These are phyloP conservation scores for Strigamia crassipes DNA, from an alignment of 2,888 invertebrate genomes.

Conservation along the genomic window DNA sequence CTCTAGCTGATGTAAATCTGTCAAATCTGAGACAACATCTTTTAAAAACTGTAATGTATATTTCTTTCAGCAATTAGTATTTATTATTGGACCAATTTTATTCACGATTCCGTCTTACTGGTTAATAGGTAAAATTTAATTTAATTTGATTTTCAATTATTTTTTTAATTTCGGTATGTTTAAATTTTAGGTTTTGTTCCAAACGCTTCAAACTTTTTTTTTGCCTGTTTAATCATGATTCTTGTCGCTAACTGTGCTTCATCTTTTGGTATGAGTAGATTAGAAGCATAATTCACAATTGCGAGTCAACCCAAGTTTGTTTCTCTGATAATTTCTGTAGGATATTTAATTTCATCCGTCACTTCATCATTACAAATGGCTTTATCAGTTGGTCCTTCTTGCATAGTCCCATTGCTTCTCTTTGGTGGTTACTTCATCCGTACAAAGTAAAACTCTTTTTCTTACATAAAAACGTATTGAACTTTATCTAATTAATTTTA, in stretches of 20 bases:
- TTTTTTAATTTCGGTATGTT: not conserved
- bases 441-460: conserved; percentile 69
- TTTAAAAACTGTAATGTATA: not conserved
- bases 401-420: conserved; percentile 89
- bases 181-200: conserved; percentile 7
- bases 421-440: conserved; percentile 97
- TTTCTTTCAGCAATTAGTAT: not conserved
- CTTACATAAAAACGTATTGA: not conserved
- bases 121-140: not conserved
- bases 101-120: not conserved
- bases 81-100: conserved; percentile 13
- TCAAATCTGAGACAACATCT: not conserved
- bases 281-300: conserved; percentile 51
- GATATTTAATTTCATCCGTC: conserved; percentile 87
- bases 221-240: conserved; percentile 65
- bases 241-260: conserved; percentile 85
- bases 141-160: not conserved
- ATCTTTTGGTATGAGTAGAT: conserved; percentile 71
- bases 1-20: conserved; percentile 75
- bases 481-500: not conserved
- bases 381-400: conserved; percentile 84
- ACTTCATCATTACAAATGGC: conserved; percentile 85
- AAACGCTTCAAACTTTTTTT: not conserved
- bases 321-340: conserved; percentile 61
- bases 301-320: not conserved